A percentile compares a stretch with the other conserved stretches of the same genome.
Conservation (phyloP, 1,140 invertebrate species). For the Hyposmocoma kahamanoa region DNA sequence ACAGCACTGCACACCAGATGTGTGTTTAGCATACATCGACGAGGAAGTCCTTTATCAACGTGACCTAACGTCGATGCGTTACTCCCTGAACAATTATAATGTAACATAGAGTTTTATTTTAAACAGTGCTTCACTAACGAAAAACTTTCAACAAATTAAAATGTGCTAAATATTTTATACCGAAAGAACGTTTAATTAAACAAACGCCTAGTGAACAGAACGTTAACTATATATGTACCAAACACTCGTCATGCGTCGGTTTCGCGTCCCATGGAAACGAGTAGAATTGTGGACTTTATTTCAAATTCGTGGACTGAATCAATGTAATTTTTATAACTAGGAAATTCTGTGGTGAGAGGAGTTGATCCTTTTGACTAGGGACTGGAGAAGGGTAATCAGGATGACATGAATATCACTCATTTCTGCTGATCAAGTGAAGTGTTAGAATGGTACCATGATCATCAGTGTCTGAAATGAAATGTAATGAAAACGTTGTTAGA, state of each 20-base stretch:
- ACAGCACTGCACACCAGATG: slow-evolving; percentile 45
- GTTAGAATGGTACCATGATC: slow-evolving; percentile 31
- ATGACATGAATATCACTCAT: slow-evolving; percentile 27
- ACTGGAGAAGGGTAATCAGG: slow-evolving; percentile 36
- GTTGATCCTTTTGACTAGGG: slow-evolving; percentile 56
- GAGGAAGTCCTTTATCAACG: slow-evolving; percentile 33
- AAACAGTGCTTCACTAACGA: slow-evolving; percentile 65
- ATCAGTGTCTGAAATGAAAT: slow-evolving; percentile 39
- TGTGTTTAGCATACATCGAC: slow-evolving; percentile 39
- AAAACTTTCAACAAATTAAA: slow-evolving; percentile 71
- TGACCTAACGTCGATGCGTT: slow-evolving; percentile 35
- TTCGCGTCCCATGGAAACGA: slow-evolving; percentile 34
- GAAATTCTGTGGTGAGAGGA: slow-evolving; percentile 68
- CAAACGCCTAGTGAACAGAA: slow-evolving; percentile 68
- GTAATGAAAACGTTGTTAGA: slow-evolving; percentile 28
- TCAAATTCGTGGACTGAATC: slow-evolving; percentile 71
- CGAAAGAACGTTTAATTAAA: slow-evolving; percentile 62
- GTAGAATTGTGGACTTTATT: slow-evolving; percentile 68
- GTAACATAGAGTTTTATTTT: slow-evolving; percentile 62
- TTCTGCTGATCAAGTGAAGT: slow-evolving; percentile 46
- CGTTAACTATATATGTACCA: slow-evolving; percentile 46
- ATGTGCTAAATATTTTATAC: slow-evolving; percentile 71
- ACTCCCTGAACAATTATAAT: slow-evolving; percentile 58
- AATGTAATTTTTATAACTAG: slow-evolving; percentile 68
- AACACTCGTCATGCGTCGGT: slow-evolving; percentile 44